Evolutionary conservation across 2,888 invertebrate genomes (phyloP).

Genomic region (Cheilosia grossa): DNA sequence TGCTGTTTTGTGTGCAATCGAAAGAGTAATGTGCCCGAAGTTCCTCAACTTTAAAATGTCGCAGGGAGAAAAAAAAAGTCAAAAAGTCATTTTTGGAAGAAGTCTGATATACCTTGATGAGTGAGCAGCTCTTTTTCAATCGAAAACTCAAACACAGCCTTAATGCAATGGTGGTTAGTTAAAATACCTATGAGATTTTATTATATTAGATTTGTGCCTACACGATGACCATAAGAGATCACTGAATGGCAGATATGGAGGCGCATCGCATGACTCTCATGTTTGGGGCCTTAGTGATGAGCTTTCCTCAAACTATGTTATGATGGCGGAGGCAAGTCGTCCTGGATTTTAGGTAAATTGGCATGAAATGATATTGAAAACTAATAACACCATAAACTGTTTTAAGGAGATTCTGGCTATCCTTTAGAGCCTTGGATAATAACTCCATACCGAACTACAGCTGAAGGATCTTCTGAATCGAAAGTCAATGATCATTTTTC

Average conservation of each 20-base stretch:
- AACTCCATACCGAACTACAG: conserved; percentile 26
- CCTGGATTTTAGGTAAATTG: too few species aligned
- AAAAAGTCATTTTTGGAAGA: too few species aligned
- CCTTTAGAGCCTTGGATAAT: neutral
- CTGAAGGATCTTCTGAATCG: conserved; percentile 21
- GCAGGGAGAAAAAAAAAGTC: too few species aligned
- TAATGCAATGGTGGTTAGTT: conserved; percentile 44
- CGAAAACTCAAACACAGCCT: conserved; percentile 31
- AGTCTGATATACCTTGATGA: too few species aligned
- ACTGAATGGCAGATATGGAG: conserved; percentile 28
- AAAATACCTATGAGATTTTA: neutral
- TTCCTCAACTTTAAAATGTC: too few species aligned
- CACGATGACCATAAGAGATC: conserved; percentile 31
- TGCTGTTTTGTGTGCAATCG: too few species aligned
- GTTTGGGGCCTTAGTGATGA: conserved; percentile 20
- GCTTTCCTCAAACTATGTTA: conserved; percentile 11
- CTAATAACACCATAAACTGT: too few species aligned
- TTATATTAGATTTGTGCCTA: conserved; percentile 31
- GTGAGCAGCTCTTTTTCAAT: conserved; percentile 21
- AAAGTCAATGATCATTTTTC: conserved; percentile 15
- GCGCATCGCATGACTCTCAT: too few species aligned
- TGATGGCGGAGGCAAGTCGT: neutral
- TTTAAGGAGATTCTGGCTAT: too few species aligned
- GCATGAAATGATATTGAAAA: too few species aligned
- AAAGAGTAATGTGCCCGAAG: too few species aligned